A percentile compares a stretch with the other conserved stretches of the same genome.
phyloP scores from a whole-genome alignment of 2,888 invertebrate species.

The Eledona agricola region DNA sequence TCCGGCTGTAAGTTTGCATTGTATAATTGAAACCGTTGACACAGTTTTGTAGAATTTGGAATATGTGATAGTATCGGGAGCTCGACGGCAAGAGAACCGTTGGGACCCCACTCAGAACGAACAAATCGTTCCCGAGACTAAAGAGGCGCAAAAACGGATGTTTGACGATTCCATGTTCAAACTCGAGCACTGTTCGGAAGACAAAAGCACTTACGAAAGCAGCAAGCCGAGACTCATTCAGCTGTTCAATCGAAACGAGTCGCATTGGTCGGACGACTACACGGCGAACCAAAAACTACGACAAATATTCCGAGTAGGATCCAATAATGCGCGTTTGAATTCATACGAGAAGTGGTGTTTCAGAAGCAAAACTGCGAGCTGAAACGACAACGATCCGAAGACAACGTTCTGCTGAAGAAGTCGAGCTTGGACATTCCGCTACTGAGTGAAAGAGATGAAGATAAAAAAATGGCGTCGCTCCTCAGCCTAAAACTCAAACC shows the following conservation, averaged over 20 bases:
- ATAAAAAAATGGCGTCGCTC: conserved; percentile 80
- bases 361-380: conserved; percentile 79
- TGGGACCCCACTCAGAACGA: conserved; percentile 98
- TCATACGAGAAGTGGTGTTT: conserved; percentile 45
- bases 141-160: conserved; percentile 86
- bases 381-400: conserved; percentile 75
- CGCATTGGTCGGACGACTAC: conserved; percentile 92
- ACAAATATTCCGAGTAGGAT: conserved; percentile 81
- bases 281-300: conserved; percentile 87
- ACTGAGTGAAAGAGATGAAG: conserved; percentile 82
- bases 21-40: conserved; percentile 8
- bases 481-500: conserved; percentile 75
- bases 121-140: conserved; percentile 91
- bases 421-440: conserved; percentile 81
- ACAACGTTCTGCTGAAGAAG: conserved; percentile 76
- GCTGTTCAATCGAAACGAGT: conserved; percentile 81
- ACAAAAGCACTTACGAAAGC: conserved; percentile 74
- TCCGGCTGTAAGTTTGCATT: conserved; percentile 78
- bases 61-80: conserved; percentile 94
- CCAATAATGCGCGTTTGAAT: neutral
- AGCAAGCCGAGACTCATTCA: conserved; percentile 78
- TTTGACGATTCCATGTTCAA: conserved; percentile 99
- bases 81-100: conserved; percentile 94
- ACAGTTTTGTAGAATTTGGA: conserved; percentile 85
- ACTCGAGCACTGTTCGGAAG: conserved; percentile 90